Evolutionary conservation across 2,888 invertebrate genomes (phyloP), one percentile per base, ranked within the genome.

Genomic region (Rhamnusium bicolor): DNA sequence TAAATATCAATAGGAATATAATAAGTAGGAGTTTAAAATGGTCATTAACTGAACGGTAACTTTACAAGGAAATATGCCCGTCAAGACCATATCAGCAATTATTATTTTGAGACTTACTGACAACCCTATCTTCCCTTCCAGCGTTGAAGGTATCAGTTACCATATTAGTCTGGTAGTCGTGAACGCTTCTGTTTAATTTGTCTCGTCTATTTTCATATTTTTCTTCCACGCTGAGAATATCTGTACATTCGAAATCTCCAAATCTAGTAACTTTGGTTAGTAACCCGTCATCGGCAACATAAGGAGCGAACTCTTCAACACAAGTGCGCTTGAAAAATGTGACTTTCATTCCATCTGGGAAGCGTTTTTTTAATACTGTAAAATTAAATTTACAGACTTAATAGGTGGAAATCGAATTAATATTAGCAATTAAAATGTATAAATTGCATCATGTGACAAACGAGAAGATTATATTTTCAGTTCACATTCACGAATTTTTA

Each of bases 231-330:
- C 84, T 74, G n/a, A 84, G 80, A 4, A 89, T 83, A 10, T 86
- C 80, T 0, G 84, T 85, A 24, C 92, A 90, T 0, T 91, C 90
- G 68, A 93, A 92, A 83, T 94, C 93, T 0, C 89, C 87, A 79
- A 90, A 94, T 72, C 90, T 87, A 21, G 90, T 91, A 12, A 94
- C 89, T 75, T 92, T 90, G 77, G 92, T 90, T 0, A 93, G 89
- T 46, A 95, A 88, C 0, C 96, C 97, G 85, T 95, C 94, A 0
- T 88, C 88, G 82, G 94, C 91, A 0, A 92, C 90, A 81, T 96
- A 96, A 0, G 94, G 93, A 0, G 96, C 92, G 86, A 92, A 96
- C 76, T 94, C 92, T 85, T 96, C 95, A 6, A 95, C 89, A 47
- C 94, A 89, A 0, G 93, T 92, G 79, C 93, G 92, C 85, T 94